A percentile compares a stretch with the other conserved stretches of the same genome.
phyloP scores from a whole-genome alignment of 2,797 vertebrate genomes.

The Chelon auratus region DNA sequence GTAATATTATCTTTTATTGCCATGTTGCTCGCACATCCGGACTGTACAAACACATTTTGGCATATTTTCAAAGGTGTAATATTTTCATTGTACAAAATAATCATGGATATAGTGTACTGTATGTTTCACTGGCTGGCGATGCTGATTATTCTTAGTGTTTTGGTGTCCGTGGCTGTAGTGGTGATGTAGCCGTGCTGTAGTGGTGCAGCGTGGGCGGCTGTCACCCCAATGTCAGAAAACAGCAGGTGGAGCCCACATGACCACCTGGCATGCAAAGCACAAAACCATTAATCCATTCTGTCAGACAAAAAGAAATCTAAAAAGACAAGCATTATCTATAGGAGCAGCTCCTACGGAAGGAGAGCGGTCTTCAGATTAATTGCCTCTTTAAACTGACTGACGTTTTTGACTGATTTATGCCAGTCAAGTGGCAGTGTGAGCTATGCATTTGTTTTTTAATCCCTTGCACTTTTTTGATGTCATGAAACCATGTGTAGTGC shows the following conservation, averaged over 20 bases:
- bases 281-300: conserved; percentile 2
- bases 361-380: neutral
- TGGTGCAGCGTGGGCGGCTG: conserved; percentile 24
- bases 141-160: conserved; percentile 18
- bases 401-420: neutral
- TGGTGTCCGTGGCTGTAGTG: conserved; percentile 12
- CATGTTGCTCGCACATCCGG: neutral
- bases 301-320: neutral
- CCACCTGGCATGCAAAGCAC: conserved; percentile 25
- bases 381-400: neutral
- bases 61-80: conserved; percentile 3
- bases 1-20: neutral
- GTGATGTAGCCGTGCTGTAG: neutral
- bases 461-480: conserved; percentile 12
- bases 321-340: neutral
- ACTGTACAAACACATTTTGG: neutral
- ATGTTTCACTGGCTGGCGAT: conserved; percentile 1
- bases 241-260: conserved; percentile 40
- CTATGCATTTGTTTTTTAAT: neutral
- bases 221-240: conserved; percentile 34
- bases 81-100: neutral
- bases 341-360: neutral
- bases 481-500: conserved; percentile 12
- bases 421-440: neutral
- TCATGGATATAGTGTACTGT: neutral